Conservation (phyloP, 2,888 invertebrate species). For the Sepiola atlantica region DNA sequence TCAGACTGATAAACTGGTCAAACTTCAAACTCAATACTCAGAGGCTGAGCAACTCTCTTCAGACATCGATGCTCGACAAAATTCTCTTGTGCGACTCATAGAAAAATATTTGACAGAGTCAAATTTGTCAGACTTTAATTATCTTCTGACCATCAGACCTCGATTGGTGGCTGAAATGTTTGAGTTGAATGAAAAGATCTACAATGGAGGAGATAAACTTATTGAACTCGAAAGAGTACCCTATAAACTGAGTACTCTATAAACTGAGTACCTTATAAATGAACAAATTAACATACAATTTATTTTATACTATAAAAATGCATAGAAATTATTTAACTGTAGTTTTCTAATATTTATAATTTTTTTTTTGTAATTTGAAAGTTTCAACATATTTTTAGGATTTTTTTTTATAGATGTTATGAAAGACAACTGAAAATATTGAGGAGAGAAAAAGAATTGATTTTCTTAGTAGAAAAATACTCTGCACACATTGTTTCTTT, state of each 20-base stretch:
- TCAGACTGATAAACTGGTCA: neutral
- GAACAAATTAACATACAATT: neutral
- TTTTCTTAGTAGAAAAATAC: neutral
- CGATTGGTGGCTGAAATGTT: neutral
- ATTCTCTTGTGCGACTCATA: neutral
- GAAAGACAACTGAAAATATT: neutral
- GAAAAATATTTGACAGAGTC: neutral
- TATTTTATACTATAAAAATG: neutral
- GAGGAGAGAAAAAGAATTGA: neutral
- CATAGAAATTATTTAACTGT: neutral
- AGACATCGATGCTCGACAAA: slow-evolving; percentile 8
- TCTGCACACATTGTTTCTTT: neutral
- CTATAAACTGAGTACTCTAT: neutral
- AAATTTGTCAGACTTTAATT: neutral
- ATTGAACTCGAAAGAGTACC: neutral
- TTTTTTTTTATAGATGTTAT: neutral
- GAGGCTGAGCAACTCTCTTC: neutral
- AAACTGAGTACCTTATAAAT: neutral
- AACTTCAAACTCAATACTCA: neutral
- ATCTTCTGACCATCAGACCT: neutral
- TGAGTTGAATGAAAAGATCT: neutral
- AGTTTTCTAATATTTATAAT: neutral
- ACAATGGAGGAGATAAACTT: neutral
- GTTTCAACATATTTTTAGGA: neutral
- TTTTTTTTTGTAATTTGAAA: too few relatives aligned